These are phyloP conservation scores for Forpus xanthops DNA, from an alignment of 2,797 vertebrate species.

Conservation along the genomic window DNA sequence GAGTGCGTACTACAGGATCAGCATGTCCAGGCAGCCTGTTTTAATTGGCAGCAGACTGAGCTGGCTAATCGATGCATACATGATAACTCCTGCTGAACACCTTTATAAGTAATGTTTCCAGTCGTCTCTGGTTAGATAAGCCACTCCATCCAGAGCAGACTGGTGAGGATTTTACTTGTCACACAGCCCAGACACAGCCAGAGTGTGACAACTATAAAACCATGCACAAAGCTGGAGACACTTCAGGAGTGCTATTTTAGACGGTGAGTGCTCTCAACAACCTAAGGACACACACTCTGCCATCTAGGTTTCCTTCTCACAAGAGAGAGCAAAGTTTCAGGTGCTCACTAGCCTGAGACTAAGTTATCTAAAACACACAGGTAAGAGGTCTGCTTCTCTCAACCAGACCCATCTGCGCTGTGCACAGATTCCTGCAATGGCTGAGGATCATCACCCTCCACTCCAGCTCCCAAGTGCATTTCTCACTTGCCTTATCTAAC, in stretches of 20 bases:
- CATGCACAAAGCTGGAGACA: background rate
- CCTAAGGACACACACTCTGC: background rate
- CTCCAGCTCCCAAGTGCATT: background rate
- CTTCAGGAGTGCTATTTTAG: background rate
- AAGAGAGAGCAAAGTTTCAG: background rate
- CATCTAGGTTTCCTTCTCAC: background rate
- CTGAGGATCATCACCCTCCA: background rate
- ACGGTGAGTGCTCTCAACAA: background rate
- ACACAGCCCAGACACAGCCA: background rate
- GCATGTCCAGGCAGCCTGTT: background rate
- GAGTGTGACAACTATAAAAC: background rate
- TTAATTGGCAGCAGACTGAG: background rate
- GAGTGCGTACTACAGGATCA: accelerated
- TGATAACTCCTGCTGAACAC: background rate
- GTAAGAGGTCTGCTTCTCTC: background rate
- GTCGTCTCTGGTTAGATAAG: background rate
- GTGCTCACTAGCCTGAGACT: background rate
- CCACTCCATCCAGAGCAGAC: background rate
- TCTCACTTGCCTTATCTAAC: background rate
- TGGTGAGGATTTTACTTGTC: background rate
- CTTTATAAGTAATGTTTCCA: background rate
- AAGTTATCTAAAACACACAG: background rate
- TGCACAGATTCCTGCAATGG: accelerated
- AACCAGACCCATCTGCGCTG: background rate
- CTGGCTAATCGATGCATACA: background rate